Evolutionary conservation across 2,113 vertebrate genomes (phyloP), one percentile per base, ranked within the genome.

Genomic region (Phyllostomus discolor): DNA sequence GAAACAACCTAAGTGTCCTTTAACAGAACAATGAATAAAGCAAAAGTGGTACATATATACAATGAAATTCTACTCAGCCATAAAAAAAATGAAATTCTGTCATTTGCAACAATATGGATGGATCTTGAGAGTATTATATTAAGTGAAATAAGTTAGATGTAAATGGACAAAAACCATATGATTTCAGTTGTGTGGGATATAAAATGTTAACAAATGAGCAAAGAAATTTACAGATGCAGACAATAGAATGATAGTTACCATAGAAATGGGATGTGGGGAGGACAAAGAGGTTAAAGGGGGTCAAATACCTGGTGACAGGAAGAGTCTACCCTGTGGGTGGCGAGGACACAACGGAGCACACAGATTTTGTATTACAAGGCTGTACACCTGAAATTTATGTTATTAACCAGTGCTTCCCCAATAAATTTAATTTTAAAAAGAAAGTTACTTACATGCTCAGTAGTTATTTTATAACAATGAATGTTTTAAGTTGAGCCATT

Each of bases 381-480:
- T 62, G 59, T 62, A 62, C 59, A 28, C 59, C 59, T 31, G 59
- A 62, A 11, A 31, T 62, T 28, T 62, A 62, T 62, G 59, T 31
- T 62, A 31, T 73, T 43, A 28, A 73, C 38, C 70, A 43, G 6
- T 28, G 41, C 20, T 73, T 3, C 24, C 70, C 41, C 41, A 28
- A 43, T 43, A 41, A 26, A 73, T 73, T 26, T 15, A 73, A 35
- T 69, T 69, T 20, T 4, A 73, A 73, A 70, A 86, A 86, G 22
- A 38, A 86, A 86, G 22, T 35, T 69, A 69, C 17, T 76, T 96
- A 10, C 46, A 35, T 66, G n/a, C 7, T 86, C 22, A 57, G 17
- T 72, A 48, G 90, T 97, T 94, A 31, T 82, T 94, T 86, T 91
- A 89, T 8, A 81, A 46, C 54, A 95, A 28, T 33, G 64, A 93